phyloP scores from a whole-genome alignment of 2,113 vertebrate species.

The Morone saxatilis region DNA sequence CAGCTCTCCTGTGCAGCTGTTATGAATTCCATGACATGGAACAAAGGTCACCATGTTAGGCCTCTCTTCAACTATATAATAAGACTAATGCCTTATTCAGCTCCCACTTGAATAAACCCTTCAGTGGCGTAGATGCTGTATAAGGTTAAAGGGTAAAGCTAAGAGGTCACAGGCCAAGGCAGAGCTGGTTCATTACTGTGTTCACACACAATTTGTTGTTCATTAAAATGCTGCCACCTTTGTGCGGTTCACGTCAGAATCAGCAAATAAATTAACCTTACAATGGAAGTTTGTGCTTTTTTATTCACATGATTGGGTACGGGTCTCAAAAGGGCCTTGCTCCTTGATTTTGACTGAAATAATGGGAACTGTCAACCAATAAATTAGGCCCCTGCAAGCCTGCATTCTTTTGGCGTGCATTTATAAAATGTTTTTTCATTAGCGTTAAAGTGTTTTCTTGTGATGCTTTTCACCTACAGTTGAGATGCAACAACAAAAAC shows the following conservation, averaged over 20 bases:
- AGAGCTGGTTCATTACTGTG: not conserved
- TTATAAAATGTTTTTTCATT: not conserved
- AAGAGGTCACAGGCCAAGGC: conserved; percentile 22
- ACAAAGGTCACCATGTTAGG: conserved; percentile 33
- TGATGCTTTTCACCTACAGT: not conserved
- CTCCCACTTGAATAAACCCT: conserved; percentile 32
- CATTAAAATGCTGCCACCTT: conserved; percentile 29
- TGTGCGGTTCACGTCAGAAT: conserved; percentile 10
- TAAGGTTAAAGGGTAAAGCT: not conserved
- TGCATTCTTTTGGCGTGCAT: not conserved
- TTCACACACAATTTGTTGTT: conserved; percentile 24
- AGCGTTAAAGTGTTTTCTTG: not conserved
- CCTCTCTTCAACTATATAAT: conserved; percentile 2
- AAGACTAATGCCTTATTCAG: conserved; percentile 20
- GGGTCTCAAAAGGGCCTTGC: not conserved
- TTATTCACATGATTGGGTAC: not conserved
- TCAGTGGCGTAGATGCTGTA: not conserved
- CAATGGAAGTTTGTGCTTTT: not conserved
- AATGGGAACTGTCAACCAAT: not conserved
- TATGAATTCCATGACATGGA: conserved; percentile 28
- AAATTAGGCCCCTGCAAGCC: not conserved
- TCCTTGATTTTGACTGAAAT: not conserved
- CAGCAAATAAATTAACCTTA: conserved; percentile 3
- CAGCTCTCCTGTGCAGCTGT: conserved; percentile 16
- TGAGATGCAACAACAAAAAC: not conserved